These are phyloP conservation scores for Hippopotamus amphibius DNA, from an alignment of 2,113 vertebrate species.

Conservation along the genomic window DNA sequence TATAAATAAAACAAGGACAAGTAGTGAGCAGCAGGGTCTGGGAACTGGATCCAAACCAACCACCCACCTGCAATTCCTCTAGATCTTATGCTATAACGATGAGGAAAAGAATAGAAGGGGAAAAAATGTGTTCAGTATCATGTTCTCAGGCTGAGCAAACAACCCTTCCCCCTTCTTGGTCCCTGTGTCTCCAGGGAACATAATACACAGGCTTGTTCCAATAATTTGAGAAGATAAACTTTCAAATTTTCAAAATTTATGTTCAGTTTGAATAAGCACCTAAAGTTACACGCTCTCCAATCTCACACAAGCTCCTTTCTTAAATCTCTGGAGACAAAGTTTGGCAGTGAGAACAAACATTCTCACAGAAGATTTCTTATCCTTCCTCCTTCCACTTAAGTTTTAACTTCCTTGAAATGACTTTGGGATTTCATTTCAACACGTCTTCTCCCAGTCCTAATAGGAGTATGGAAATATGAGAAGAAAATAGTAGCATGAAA, in stretches of 20 bases:
- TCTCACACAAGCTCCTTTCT: background rate
- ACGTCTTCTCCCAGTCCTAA: background rate
- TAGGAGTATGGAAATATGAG: constrained; percentile 1
- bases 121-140: constrained; percentile 13
- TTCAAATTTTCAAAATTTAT: constrained; percentile 59
- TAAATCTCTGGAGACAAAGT: constrained; percentile 24
- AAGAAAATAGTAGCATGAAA: constrained; percentile 59
- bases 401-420: constrained; percentile 54
- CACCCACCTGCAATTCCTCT: constrained; percentile 71
- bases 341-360: constrained; percentile 59
- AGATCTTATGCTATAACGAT: background rate
- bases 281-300: background rate
- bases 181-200: constrained; percentile 56
- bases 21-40: constrained; percentile 62
- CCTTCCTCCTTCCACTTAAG: constrained; percentile 56
- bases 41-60: constrained; percentile 67
- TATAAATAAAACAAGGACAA: constrained; percentile 74
- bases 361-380: constrained; percentile 70
- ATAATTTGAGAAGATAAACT: constrained; percentile 63
- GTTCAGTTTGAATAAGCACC: constrained; percentile 65
- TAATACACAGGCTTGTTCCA: constrained; percentile 53
- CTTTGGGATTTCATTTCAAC: constrained; percentile 63
- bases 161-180: background rate
- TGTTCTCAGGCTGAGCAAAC: constrained; percentile 70
- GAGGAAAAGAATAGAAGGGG: background rate